A percentile compares a stretch with the other conserved stretches of the same genome.
Conservation (phyloP, 2,113 vertebrate species). For the Brachionichthys hirsutus region DNA sequence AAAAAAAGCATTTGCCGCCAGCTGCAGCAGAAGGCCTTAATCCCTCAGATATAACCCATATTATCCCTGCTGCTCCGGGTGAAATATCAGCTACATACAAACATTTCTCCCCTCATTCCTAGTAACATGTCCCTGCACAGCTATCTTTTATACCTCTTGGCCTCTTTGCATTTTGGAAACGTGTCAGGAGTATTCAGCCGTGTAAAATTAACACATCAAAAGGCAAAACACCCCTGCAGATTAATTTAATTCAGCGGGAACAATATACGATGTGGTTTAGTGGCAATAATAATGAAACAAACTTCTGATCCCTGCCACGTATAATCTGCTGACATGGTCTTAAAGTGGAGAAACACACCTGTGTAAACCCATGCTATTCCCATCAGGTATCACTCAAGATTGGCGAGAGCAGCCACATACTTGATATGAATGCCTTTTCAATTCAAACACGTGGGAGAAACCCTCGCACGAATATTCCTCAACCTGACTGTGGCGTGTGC, state of each 20-base stretch:
- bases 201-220: constrained; percentile 60
- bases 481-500: background rate
- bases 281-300: constrained; percentile 39
- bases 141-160: constrained; percentile 19
- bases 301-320: constrained; percentile 30
- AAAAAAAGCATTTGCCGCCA: constrained; percentile 35
- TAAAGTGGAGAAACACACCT: constrained; percentile 37
- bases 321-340: constrained; percentile 39
- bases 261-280: constrained; percentile 29
- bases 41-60: constrained; percentile 51
- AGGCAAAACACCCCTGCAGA: constrained; percentile 22
- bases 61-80: constrained; percentile 35
- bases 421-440: constrained; percentile 42
- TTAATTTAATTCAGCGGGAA: constrained; percentile 41
- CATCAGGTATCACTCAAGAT: constrained; percentile 60
- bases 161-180: constrained; percentile 39
- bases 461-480: constrained; percentile 11
- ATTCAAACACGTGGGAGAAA: constrained; percentile 1
- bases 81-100: constrained; percentile 52
- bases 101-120: constrained; percentile 32
- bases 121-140: constrained; percentile 43
- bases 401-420: constrained; percentile 43
- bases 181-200: constrained; percentile 39
- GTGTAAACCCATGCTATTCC: constrained; percentile 58
- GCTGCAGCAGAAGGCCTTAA: constrained; percentile 50